Percentiles rank a stretch among this genome's conserved stretches.
Evolutionary conservation across 2,888 invertebrate genomes (phyloP).

Genomic region (Mesopsocus fuscifrons): DNA sequence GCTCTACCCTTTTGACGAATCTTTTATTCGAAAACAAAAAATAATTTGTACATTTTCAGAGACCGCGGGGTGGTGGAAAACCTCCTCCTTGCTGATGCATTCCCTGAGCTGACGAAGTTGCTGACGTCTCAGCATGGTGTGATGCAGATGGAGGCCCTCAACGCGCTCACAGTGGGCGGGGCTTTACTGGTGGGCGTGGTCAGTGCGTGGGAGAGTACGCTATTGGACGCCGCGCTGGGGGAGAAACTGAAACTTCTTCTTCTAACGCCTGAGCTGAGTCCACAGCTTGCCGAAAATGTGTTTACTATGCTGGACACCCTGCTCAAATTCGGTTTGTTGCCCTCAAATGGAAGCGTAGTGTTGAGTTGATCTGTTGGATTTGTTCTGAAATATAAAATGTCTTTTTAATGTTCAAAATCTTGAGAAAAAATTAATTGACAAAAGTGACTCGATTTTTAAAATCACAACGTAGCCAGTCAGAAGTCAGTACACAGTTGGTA

Average conservation of each 20-base stretch:
- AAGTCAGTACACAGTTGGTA: no score
- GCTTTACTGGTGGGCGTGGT: neutral
- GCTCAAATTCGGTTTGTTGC: neutral
- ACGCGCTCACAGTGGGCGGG: conserved; percentile 1
- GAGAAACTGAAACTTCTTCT: neutral
- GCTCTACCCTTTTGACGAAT: no score
- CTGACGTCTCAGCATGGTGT: neutral
- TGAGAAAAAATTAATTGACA: no score
- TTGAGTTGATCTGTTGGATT: no score
- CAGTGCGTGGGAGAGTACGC: neutral
- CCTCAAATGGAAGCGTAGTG: no score
- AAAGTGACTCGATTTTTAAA: no score
- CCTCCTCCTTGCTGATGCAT: neutral
- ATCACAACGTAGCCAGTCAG: no score
- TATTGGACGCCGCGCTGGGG: neutral
- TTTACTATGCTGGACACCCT: neutral
- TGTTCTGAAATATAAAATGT: no score
- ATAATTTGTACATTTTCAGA: no score
- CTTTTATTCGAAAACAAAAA: no score
- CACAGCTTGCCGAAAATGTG: neutral
- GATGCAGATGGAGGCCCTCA: conserved; percentile 5
- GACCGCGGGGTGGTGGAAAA: conserved; percentile 2
- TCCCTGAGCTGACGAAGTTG: neutral
- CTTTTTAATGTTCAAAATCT: no score
- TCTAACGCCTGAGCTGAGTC: neutral